Evolutionary conservation across 2,797 vertebrate genomes (phyloP), one percentile per base, ranked within the genome.

Genomic region (Gobio occitaniae): DNA sequence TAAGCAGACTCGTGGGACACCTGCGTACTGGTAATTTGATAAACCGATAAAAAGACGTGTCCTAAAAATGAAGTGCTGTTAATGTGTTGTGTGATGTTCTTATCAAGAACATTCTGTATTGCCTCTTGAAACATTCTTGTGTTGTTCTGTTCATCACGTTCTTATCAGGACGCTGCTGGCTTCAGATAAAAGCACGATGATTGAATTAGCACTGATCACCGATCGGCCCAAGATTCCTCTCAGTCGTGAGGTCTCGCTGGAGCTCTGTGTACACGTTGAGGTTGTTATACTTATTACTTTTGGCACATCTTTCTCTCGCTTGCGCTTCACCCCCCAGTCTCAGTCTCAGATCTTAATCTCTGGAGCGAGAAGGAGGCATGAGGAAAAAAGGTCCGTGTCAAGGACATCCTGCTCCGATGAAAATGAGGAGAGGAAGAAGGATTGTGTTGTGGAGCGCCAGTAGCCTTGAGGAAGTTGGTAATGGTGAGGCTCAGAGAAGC

Each of bases 151-250:
- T 56, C 61, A 52, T 75, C 78, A 36, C 63, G 16, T 13, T 78
- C 65, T 84, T 85, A 66, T 77, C 84, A 77, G 84, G 21, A 76
- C 19, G 4, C 76, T 75, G 72, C 78, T 41, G 48, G 50, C 71
- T 21, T 89, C 76, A 78, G 85, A 89, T 86, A 84, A 86, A 86
- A 84, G 72, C 75, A 15, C 4, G 0, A 50, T 76, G 65, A 90
- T 87, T 86, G 70, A 88, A 88, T 90, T 88, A 86, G 61, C 12
- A 11, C 86, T 84, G 88, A 87, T 90, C 84, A 88, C 63, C 38
- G 50, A 87, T 86, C 76, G 83, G 68, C 56, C 47, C 19, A n/a
- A 82, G 87, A 72, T 82, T n/a, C 48, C 71, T 71, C 75, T 48
- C 59, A 44, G 66, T 32, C 79, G 36, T 65, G 17, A 29, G 63